Evolutionary conservation across 2,888 invertebrate species (phyloP).

Genomic region (Argynnis bischoffii): DNA sequence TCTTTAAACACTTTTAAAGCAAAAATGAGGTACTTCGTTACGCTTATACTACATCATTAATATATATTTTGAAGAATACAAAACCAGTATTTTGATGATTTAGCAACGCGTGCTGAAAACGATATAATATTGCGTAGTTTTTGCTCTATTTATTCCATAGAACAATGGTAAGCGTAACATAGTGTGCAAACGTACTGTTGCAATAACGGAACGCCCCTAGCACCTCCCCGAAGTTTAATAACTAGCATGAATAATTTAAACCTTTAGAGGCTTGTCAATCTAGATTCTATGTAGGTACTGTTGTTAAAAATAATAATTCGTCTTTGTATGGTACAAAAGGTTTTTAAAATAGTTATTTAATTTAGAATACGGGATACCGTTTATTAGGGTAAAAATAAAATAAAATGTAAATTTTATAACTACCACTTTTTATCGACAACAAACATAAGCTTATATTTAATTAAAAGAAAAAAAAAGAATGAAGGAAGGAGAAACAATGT

Average conservation of each 20-base stretch:
- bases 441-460: too few relatives aligned
- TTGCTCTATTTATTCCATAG: constrained; percentile 34
- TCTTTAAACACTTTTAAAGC: too few relatives aligned
- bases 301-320: neutral
- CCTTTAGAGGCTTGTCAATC: constrained; percentile 25
- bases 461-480: too few relatives aligned
- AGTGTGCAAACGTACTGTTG: constrained; percentile 39
- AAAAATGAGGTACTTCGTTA: too few relatives aligned
- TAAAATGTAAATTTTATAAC: too few relatives aligned
- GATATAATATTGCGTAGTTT: constrained; percentile 25
- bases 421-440: too few relatives aligned
- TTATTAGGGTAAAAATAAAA: too few relatives aligned
- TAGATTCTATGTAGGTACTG: constrained; percentile 3
- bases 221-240: constrained; percentile 30
- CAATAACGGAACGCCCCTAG: constrained; percentile 49
- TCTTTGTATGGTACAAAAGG: neutral
- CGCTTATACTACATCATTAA: neutral
- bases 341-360: too few relatives aligned
- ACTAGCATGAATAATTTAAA: constrained; percentile 26
- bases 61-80: neutral
- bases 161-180: constrained; percentile 36
- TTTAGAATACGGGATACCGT: too few relatives aligned
- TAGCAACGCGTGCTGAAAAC: constrained; percentile 2
- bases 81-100: neutral
- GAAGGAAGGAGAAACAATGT: too few relatives aligned